Evolutionary conservation across 2,797 vertebrate species (phyloP), one percentile per base, ranked within the genome.

Genomic region (Tragopan temminckii): DNA sequence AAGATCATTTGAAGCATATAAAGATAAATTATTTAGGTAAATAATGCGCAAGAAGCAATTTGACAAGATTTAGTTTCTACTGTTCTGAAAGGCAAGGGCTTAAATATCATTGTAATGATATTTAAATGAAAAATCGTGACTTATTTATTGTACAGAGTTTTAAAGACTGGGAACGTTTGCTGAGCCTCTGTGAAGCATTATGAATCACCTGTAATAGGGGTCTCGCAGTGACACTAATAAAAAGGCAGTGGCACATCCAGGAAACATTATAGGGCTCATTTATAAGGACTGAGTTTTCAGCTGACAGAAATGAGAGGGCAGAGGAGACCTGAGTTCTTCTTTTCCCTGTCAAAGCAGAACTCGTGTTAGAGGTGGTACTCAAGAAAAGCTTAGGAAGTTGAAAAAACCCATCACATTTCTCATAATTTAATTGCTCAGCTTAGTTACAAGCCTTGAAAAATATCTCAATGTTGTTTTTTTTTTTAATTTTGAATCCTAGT

Each of bases 21-120:
- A 66, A 20, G 58, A 35, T 89, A 77, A 80, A 90, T 63, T 85
- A 74, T 74, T 78, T 68, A 77, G 58, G 88, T 90, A 90, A 95
- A 87, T 69, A 80, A 80, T 11, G n/a, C 35, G 7, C 35, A 89
- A 33, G 11, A 35, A 62, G 24, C 36, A 71, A 33, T 52, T 80
- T 74, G 38, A 57, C 35, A 66, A 83, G 76, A 75, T 80, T 55
- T 78, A 78, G 58, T 23, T 80, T 88, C 92, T 82, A 45, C 35
- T 25, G 17, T 43, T 92, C 13, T 58, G 38, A 64, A 59, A 86
- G 52, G 21, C 62, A 52, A 67, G 61, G 31, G 36, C 64, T 86
- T 86, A 77, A 92, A 35, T 71, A 45, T n/a, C 36, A 50, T 59
- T 80, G n/a, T 90, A 76, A 89, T 53, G 52, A 53, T 11, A 13